A percentile compares a stretch with the other conserved stretches of the same genome.
Conservation (phyloP, 2,113 vertebrate genomes). For the Tyto alba region DNA sequence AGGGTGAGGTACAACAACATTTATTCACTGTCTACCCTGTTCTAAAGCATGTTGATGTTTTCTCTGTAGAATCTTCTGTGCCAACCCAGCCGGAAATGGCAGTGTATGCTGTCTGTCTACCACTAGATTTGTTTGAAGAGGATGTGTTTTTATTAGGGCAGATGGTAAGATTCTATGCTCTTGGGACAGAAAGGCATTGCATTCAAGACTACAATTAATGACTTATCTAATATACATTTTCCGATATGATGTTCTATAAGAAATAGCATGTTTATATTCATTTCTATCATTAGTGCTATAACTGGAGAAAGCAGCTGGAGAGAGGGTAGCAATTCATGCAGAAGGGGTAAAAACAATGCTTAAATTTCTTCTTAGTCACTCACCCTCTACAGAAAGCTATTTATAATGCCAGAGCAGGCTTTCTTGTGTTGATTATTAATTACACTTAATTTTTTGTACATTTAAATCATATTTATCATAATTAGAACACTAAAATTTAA, state of each 20-base stretch:
- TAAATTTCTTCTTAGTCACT: background rate
- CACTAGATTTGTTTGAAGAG: slow-evolving; percentile 74
- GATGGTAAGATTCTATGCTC: slow-evolving; percentile 76
- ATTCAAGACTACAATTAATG: background rate
- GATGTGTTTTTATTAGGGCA: slow-evolving; percentile 71
- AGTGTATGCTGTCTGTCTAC: slow-evolving; percentile 78
- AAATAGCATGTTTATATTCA: background rate
- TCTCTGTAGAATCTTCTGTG: slow-evolving; percentile 49
- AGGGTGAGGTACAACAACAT: background rate
- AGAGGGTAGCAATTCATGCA: background rate
- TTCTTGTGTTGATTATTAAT: background rate
- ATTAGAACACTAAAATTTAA: background rate
- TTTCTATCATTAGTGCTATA: background rate
- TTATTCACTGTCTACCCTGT: background rate
- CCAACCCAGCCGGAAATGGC: slow-evolving; percentile 63
- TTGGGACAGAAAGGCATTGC: background rate
- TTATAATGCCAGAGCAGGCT: background rate
- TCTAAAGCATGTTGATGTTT: background rate
- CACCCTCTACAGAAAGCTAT: background rate
- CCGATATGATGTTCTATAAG: background rate
- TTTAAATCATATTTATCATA: background rate
- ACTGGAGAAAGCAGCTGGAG: background rate
- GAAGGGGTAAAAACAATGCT: background rate
- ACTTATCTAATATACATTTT: background rate
- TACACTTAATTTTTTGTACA: background rate